These are phyloP conservation scores for Gallinago solitaria DNA, from an alignment of 2,797 vertebrate species.

Conservation along the genomic window DNA sequence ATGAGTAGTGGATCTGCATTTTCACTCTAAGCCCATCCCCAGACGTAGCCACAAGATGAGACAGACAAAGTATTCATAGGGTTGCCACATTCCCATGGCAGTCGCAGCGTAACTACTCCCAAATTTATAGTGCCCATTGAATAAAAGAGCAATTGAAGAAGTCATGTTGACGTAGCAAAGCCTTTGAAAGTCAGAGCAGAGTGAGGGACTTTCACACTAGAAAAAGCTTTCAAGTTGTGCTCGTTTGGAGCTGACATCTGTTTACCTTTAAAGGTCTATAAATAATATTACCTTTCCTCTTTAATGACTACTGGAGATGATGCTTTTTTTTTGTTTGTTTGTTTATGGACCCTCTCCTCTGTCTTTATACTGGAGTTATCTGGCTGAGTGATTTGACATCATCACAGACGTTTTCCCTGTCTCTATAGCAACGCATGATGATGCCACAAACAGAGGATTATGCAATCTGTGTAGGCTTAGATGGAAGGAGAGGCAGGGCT, in stretches of 20 bases:
- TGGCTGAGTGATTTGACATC: conserved; percentile 35
- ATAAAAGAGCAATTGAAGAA: conserved; percentile 56
- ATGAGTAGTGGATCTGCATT: neutral
- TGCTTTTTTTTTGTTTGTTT: conserved; percentile 36
- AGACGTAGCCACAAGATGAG: neutral
- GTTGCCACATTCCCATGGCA: conserved; percentile 1
- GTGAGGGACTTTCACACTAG: neutral
- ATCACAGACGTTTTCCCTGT: neutral
- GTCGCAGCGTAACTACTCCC: neutral
- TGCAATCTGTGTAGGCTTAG: conserved; percentile 16
- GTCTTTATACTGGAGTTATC: conserved; percentile 45
- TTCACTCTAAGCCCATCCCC: conserved; percentile 1
- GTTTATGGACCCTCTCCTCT: conserved; percentile 37
- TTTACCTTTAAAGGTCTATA: conserved; percentile 69
- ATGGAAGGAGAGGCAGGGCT: conserved; percentile 37
- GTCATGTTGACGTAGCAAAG: conserved; percentile 11
- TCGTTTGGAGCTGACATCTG: conserved; percentile 51
- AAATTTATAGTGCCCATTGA: conserved; percentile 5
- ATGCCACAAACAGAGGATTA: conserved; percentile 58
- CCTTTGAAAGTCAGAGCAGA: conserved; percentile 35
- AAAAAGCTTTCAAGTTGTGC: conserved; percentile 48
- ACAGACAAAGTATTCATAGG: conserved; percentile 40
- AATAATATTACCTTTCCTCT: conserved; percentile 72
- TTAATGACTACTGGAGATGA: conserved; percentile 61
- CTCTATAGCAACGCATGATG: conserved; percentile 1